Evolutionary conservation across 2,888 invertebrate species (phyloP), one percentile per base, ranked within the genome.

Genomic region (Strigamia transsilvanica): DNA sequence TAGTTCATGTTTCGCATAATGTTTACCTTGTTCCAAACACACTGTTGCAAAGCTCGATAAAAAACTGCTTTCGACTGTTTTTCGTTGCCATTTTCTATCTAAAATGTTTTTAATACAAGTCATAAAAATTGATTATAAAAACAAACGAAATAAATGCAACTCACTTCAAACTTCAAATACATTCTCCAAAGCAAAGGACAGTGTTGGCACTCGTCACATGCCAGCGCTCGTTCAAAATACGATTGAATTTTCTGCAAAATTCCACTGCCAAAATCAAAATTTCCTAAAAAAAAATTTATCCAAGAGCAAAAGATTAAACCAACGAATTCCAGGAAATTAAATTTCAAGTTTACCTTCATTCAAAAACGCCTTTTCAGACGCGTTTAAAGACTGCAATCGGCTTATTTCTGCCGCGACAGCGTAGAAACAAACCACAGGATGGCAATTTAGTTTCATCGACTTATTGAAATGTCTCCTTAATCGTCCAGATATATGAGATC

Each of bases 1-100:
- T 73, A 27, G 15, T 73, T 6, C n/a, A 13, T 73, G 23, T 73
- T 73, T 18, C 13, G 13, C 73, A 27, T 79, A 9, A 27, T 15
- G 3, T 82, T 83, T 85, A 88, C 88, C 86, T 89, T 89, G 27
- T 87, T 86, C 86, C 88, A 88, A 32, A 89, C 88, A 85, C 89
- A 89, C 12, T 87, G 85, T 83, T 88, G 88, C 4, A 89, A 80
- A 18, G 88, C 88, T 84, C 87, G 85, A 85, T 89, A 89, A 83
- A 88, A 87, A 15, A 89, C 84, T 10, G 87, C 86, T 85, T 87
- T 87, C 3, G 87, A 85, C 83, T 86, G 86, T 6, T 84, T 83
- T 15, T 13, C 18, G 23, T 85, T 83, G 6, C 85, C 86, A 83
- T 85, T 85, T 32, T 84, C 82, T n/a, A 85, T 84, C 87, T 87